A percentile compares a stretch with the other conserved stretches of the same genome.
Evolutionary conservation across 2,888 invertebrate genomes (phyloP).

Genomic region (Ichneumoninae sp.): DNA sequence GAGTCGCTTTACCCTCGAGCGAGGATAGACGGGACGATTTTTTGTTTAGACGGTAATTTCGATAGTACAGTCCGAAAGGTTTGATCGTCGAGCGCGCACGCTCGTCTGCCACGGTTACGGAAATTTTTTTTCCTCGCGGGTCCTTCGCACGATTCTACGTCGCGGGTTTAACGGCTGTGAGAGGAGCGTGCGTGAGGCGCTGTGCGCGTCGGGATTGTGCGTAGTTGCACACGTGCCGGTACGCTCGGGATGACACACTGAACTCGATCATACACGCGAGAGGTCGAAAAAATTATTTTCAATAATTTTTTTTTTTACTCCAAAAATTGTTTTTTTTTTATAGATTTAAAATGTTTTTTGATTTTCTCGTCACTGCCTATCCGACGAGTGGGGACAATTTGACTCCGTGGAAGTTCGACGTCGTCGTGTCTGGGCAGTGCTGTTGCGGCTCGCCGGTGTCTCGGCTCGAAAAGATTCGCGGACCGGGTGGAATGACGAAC

Average conservation of each 20-base stretch:
- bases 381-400: neutral
- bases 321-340: neutral
- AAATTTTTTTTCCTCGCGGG: constrained; percentile 9
- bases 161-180: neutral
- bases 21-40: neutral
- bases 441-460: neutral
- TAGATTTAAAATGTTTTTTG: neutral
- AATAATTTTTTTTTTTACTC: neutral
- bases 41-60: constrained; percentile 42
- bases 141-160: constrained; percentile 2
- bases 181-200: neutral
- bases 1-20: constrained; percentile 32
- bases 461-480: neutral
- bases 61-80: constrained; percentile 50
- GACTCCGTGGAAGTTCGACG: neutral
- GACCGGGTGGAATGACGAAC: neutral
- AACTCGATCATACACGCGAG: constrained; percentile 7
- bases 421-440: neutral
- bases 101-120: constrained; percentile 62
- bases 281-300: neutral
- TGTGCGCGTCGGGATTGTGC: constrained; percentile 7
- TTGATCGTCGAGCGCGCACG: constrained; percentile 6
- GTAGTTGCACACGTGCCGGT: constrained; percentile 15
- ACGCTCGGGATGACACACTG: constrained; percentile 14
- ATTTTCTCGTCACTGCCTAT: neutral